These are phyloP conservation scores for Scolopax bukidnonensis DNA, from an alignment of 2,797 vertebrate genomes.

Conservation along the genomic window DNA sequence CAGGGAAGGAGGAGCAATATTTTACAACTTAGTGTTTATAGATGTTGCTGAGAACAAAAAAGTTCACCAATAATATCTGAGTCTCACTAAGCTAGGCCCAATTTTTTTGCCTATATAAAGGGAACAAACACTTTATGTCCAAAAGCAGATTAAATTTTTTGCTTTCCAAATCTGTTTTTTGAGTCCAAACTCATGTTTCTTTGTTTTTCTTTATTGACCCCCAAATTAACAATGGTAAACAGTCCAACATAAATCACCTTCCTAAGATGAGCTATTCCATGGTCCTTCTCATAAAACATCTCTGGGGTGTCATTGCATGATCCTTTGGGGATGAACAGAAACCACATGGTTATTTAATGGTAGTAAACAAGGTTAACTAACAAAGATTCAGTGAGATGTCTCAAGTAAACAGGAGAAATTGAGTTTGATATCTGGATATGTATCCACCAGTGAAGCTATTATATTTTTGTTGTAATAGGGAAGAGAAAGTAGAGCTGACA, in stretches of 20 bases:
- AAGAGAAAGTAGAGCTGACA: neutral
- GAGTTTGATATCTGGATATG: slow-evolving; percentile 1
- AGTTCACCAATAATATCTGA: neutral
- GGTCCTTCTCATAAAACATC: neutral
- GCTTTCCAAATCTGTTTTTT: neutral
- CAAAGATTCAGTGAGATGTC: neutral
- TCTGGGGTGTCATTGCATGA: neutral
- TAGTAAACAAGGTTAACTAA: slow-evolving; percentile 11
- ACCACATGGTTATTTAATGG: neutral
- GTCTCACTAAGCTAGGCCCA: neutral
- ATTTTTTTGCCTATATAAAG: neutral
- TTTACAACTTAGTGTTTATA: neutral
- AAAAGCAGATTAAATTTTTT: neutral
- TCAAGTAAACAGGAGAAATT: neutral
- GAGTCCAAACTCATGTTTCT: neutral
- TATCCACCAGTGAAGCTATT: neutral
- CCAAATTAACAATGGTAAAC: slow-evolving; percentile 1
- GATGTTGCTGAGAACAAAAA: neutral
- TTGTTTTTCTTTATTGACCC: neutral
- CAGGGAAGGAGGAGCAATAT: neutral
- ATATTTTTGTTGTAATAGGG: neutral
- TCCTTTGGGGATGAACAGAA: neutral
- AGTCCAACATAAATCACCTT: neutral
- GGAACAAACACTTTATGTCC: neutral
- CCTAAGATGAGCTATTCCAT: neutral